phyloP scores from a whole-genome alignment of 2,113 vertebrate species.

The Phrynosoma blainvillii region DNA sequence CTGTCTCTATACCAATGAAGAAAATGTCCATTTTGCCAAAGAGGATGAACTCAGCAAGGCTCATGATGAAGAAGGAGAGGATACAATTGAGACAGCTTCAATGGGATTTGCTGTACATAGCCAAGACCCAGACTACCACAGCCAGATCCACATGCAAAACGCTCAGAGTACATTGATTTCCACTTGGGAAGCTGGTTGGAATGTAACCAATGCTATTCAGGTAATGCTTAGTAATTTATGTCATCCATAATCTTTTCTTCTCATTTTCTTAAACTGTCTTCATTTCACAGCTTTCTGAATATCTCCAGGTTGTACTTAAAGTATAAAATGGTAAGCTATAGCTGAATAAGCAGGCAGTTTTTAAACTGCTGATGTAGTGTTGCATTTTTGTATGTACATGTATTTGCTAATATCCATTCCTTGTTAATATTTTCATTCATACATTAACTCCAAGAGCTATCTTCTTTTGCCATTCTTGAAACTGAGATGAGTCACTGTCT shows the following conservation, averaged over 20 bases:
- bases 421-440: not conserved
- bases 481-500: not conserved
- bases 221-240: constrained; percentile 59
- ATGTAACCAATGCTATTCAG: constrained; percentile 82
- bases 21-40: constrained; percentile 77
- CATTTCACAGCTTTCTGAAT: constrained; percentile 39
- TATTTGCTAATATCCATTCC: not conserved
- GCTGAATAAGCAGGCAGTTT: not conserved
- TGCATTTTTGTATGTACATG: not conserved
- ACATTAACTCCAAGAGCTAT: not conserved
- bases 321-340: constrained; percentile 27
- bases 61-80: constrained; percentile 57
- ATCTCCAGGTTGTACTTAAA: constrained; percentile 33
- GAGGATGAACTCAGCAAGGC: constrained; percentile 75
- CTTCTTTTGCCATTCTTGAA: not conserved
- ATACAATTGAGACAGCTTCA: constrained; percentile 38
- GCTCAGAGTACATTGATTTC: constrained; percentile 68
- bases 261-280: constrained; percentile 27
- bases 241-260: constrained; percentile 15
- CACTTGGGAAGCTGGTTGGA: constrained; percentile 84
- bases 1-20: constrained; percentile 69
- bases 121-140: constrained; percentile 44
- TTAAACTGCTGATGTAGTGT: not conserved
- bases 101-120: constrained; percentile 43
- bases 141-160: constrained; percentile 30